phyloP scores from a whole-genome alignment of 1,140 invertebrate genomes.

The silkworm (Bombyx mori) region DNA sequence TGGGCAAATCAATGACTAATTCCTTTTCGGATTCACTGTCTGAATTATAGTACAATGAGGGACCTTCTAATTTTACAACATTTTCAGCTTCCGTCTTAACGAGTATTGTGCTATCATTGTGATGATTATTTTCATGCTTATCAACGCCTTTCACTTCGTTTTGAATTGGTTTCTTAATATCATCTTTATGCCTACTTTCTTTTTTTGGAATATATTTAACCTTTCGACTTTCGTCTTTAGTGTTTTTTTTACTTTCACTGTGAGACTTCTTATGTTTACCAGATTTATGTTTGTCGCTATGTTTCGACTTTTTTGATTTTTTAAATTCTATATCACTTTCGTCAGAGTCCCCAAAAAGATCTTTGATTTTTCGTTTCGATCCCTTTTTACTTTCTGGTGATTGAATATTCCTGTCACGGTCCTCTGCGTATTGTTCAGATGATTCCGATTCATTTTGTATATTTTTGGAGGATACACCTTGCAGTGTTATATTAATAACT shows the following conservation, averaged over 20 bases:
- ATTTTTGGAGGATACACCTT: constrained; percentile 38
- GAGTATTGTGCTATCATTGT: no score
- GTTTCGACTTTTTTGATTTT: constrained; percentile 16
- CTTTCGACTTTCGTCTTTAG: constrained; percentile 3
- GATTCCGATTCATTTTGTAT: constrained; percentile 12
- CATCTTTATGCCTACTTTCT: neutral
- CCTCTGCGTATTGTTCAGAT: constrained; percentile 15
- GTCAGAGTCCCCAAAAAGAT: constrained; percentile 66
- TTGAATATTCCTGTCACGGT: constrained; percentile 11
- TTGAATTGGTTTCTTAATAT: neutral
- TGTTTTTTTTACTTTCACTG: constrained; percentile 9
- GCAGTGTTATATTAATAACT: constrained; percentile 58
- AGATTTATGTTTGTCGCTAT: constrained; percentile 9
- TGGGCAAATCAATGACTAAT: constrained; percentile 24
- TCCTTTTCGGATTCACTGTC: constrained; percentile 36
- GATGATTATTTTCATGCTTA: no score
- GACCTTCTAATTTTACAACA: neutral
- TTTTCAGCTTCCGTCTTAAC: no score
- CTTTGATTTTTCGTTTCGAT: constrained; percentile 65
- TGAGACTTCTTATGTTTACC: constrained; percentile 13
- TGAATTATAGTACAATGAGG: constrained; percentile 24
- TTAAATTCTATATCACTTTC: constrained; percentile 30
- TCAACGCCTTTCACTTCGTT: no score
- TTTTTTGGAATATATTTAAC: constrained; percentile 1
- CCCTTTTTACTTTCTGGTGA: constrained; percentile 21